Evolutionary conservation across 2,113 vertebrate genomes (phyloP).

Genomic region (Psammodynastes pulverulentus): DNA sequence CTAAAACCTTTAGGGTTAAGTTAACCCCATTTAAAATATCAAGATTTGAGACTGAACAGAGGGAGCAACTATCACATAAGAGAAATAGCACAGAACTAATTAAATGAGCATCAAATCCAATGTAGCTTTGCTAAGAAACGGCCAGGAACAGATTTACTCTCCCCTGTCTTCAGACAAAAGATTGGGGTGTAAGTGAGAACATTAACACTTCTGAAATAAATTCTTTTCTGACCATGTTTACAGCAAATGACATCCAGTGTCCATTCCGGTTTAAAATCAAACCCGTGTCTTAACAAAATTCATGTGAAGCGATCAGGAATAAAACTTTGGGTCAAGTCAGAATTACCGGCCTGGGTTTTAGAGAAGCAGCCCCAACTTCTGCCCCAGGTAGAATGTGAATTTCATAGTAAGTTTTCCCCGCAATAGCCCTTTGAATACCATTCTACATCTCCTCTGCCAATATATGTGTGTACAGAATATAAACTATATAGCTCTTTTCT

Average conservation of each 20-base stretch:
- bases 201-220: neutral
- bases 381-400: conserved; percentile 5
- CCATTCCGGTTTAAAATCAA: neutral
- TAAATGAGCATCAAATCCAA: neutral
- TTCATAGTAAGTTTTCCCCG: conserved; percentile 13
- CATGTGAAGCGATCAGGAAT: neutral
- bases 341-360: neutral
- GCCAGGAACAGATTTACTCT: neutral
- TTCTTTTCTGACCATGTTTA: neutral
- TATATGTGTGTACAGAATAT: conserved; percentile 26
- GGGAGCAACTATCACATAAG: neutral
- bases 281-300: neutral
- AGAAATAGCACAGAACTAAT: neutral
- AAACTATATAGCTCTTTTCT: conserved; percentile 23
- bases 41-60: neutral
- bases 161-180: neutral
- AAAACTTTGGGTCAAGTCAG: neutral
- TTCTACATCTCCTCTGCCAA: conserved; percentile 44
- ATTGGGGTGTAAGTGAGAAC: neutral
- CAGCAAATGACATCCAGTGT: neutral
- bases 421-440: conserved; percentile 51
- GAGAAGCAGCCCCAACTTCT: neutral
- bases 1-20: neutral
- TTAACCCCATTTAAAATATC: neutral
- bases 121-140: neutral